Base-by-base conservation (phyloP, 2,888 invertebrate species). In the Candidula unifasciata region DNA sequence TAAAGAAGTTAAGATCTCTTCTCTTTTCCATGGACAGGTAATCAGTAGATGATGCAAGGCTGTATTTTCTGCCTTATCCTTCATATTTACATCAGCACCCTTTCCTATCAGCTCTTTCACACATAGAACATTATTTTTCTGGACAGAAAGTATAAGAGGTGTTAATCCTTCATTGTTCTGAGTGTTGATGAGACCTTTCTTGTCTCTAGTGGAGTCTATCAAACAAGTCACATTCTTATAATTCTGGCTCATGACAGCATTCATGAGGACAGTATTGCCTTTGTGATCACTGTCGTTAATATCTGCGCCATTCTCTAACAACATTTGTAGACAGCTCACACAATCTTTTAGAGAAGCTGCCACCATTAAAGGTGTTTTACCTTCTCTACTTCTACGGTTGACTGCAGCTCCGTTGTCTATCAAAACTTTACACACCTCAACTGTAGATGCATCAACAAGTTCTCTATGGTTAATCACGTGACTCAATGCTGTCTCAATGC, bases 291-390 rank as follows among this genome's bases (percentile, higher is more conserved):
- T 1, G 18, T 21, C 27, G 30, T 57, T 77, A 21, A 77, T n/a
- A 77, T 77, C 76, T 18, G 76, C 76, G 18, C 54, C 54, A 77
- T 77, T 16, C 0, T 44, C 21, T 30, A 77, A 54, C 76, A 77
- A 54, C 57, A 54, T 30, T 18, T 44, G n/a, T 52, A 77, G 3
- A n/a, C 54, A 52, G 27, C 24, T 6, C 21, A 27, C n/a, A 54
- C 54, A 16, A 1, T 54, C 57, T 13, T 2, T 13, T 0, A 18
- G 54, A 3, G 16, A 8, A n/a, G 8, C 54, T 44, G 57, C 76
- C 54, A 77, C 3, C 33, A 54, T 44, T 54, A 77, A 54, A 27
- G 76, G 30, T 30, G 76, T 77, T 16, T 5, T 5, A 52, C 57
- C 76, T n/a, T 8, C 1, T 24, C 10, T 3, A 54, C 54, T 54